phyloP scores from a whole-genome alignment of 2,888 invertebrate species.

The Brenthis hecate region DNA sequence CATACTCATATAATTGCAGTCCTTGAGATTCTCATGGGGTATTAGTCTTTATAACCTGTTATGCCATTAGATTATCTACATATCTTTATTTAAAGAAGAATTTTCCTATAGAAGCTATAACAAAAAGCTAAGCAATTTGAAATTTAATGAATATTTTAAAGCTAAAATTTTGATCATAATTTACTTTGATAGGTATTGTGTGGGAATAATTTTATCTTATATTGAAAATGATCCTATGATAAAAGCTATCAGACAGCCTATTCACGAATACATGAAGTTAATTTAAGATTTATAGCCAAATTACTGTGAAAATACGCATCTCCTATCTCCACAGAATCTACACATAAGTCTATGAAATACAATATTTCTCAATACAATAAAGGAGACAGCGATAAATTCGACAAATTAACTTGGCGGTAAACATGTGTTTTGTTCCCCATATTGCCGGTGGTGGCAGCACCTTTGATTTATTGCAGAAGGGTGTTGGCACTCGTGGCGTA shows the following conservation, averaged over 20 bases:
- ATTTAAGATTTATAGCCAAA: constrained; percentile 14
- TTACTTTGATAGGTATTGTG: not conserved
- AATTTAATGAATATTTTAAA: too few relatives aligned
- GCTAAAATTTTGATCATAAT: too few relatives aligned
- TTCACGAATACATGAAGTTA: constrained; percentile 7
- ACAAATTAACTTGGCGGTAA: constrained; percentile 81
- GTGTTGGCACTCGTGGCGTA: constrained; percentile 39
- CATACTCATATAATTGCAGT: too few relatives aligned
- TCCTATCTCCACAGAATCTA: constrained; percentile 33
- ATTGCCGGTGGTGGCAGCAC: constrained; percentile 78
- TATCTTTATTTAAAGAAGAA: too few relatives aligned
- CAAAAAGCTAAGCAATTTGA: too few relatives aligned
- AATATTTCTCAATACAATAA: constrained; percentile 76
- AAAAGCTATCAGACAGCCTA: constrained; percentile 9
- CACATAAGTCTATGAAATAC: constrained; percentile 53
- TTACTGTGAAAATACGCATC: constrained; percentile 18
- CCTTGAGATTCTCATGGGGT: too few relatives aligned
- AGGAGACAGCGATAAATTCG: constrained; percentile 77
- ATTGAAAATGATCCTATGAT: not conserved
- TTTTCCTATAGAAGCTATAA: too few relatives aligned
- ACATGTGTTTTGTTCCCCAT: constrained; percentile 80
- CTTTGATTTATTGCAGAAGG: constrained; percentile 75
- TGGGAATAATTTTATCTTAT: not conserved
- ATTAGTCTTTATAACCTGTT: too few relatives aligned
- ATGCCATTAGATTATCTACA: too few relatives aligned